Evolutionary conservation across 2,113 vertebrate species (phyloP), one percentile per base, ranked within the genome.

Genomic region (Euleptes europaea): DNA sequence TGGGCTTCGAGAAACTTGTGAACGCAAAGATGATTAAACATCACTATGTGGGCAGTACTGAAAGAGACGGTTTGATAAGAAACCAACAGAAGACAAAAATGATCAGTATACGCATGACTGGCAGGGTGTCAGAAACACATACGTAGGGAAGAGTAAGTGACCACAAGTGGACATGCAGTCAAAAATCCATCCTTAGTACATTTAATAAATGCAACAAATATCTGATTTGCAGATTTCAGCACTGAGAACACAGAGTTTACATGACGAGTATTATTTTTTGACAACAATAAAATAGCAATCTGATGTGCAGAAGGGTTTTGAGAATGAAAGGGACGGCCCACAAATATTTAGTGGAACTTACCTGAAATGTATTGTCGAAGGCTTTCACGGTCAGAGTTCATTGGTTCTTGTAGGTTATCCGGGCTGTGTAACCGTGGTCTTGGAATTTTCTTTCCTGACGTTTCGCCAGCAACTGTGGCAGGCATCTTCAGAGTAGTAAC

Each of bases 241-340:
- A 66, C 86, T 60, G 63, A 78, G 21, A 89, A 1, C 2, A 8
- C 21, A 86, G 11, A 63, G 88, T 82, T 82, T 86, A 87, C 5
- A 3, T 87, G 42, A 78, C 5, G 35, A 80, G 84, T 81, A 86
- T 0, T 0, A 84, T n/a, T 31, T 83, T 23, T 10, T 69, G 28
- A 89, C 44, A 35, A n/a, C 85, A 42, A 44, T 38, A 83, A 90
- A 86, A 90, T 85, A 90, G 1, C 63, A 88, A 71, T 84, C 40
- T 83, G 67, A 92, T 80, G 33, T 84, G 76, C 88, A 92, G 84
- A 78, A 88, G 42, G 79, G 70, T 21, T 92, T 91, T 21, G 21
- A 63, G 84, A 83, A 83, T 51, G 42, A 10, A 66, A 19, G 44
- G 1, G 11, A 57, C 2, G 23, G 17, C n/a, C 35, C 44, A n/a